A percentile compares a stretch with the other conserved stretches of the same genome.
Evolutionary conservation across 2,888 invertebrate genomes (phyloP).

Genomic region (Campoplex nolae): DNA sequence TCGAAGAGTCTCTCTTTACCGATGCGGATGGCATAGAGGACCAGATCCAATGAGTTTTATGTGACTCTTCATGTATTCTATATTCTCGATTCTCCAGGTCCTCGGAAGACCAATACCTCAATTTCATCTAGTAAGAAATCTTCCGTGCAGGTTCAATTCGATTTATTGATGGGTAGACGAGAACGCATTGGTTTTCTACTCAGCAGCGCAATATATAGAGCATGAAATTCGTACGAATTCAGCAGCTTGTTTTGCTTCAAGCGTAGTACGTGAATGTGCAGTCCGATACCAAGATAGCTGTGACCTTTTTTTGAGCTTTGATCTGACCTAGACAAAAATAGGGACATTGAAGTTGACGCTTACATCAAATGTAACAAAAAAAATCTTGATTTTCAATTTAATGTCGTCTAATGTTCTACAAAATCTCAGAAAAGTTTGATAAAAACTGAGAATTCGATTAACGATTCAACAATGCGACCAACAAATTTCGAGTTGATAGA

Average conservation of each 20-base stretch:
- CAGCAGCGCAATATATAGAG: neutral
- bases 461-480: neutral
- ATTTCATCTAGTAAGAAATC: constrained; percentile 38
- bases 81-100: neutral
- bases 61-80: neutral
- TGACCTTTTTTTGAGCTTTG: neutral
- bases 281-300: neutral
- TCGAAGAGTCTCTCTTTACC: constrained; percentile 38
- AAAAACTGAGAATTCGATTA: neutral
- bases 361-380: neutral
- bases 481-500: neutral
- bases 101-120: constrained; percentile 4
- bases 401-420: neutral
- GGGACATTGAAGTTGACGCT: neutral
- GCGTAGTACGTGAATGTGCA: neutral
- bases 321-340: neutral
- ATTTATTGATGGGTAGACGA: constrained; percentile 46
- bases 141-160: constrained; percentile 49
- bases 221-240: constrained; percentile 36
- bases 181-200: constrained; percentile 34
- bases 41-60: neutral
- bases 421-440: neutral
- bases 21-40: constrained; percentile 34
- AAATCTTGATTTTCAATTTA: neutral
- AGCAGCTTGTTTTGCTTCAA: neutral